Percentiles rank a stretch among this genome's conserved stretches.
phyloP scores from a whole-genome alignment of 2,113 vertebrate species.

The Beaufortia kweichowensis region DNA sequence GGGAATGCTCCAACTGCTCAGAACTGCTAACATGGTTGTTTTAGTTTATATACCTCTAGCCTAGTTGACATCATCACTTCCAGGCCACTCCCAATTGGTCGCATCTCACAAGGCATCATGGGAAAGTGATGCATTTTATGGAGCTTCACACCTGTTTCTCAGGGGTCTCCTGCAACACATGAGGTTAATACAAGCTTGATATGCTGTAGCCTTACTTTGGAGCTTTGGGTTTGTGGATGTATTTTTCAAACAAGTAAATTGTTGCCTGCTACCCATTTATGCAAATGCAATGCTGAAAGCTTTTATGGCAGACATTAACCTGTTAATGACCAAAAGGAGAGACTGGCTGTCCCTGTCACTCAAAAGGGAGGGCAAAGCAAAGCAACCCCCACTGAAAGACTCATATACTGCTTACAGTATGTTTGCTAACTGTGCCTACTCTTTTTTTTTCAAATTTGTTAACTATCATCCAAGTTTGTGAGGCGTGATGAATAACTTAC shows the following conservation, averaged over 20 bases:
- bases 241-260: neutral
- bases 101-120: slow-evolving; percentile 64
- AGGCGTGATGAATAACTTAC: too few species aligned
- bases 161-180: slow-evolving; percentile 58
- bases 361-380: slow-evolving; percentile 49
- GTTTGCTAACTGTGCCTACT: slow-evolving; percentile 16
- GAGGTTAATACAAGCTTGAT: slow-evolving; percentile 70
- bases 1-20: slow-evolving; percentile 98
- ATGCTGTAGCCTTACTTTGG: neutral
- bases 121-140: slow-evolving; percentile 73
- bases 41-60: slow-evolving; percentile 87
- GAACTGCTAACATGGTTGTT: slow-evolving; percentile 76
- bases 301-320: slow-evolving; percentile 51
- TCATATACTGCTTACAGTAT: slow-evolving; percentile 45
- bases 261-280: neutral
- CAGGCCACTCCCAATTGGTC: slow-evolving; percentile 71
- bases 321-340: slow-evolving; percentile 61
- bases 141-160: slow-evolving; percentile 70
- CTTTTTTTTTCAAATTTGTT: slow-evolving; percentile 25
- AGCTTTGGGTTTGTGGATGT: neutral
- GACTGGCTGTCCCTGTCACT: slow-evolving; percentile 70
- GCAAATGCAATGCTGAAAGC: slow-evolving; percentile 11
- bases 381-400: slow-evolving; percentile 49
- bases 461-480: too few species aligned
- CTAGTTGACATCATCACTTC: slow-evolving; percentile 75